Evolutionary conservation across 2,113 vertebrate species (phyloP), one percentile per base, ranked within the genome.

Genomic region (Hymenochirus boettgeri): DNA sequence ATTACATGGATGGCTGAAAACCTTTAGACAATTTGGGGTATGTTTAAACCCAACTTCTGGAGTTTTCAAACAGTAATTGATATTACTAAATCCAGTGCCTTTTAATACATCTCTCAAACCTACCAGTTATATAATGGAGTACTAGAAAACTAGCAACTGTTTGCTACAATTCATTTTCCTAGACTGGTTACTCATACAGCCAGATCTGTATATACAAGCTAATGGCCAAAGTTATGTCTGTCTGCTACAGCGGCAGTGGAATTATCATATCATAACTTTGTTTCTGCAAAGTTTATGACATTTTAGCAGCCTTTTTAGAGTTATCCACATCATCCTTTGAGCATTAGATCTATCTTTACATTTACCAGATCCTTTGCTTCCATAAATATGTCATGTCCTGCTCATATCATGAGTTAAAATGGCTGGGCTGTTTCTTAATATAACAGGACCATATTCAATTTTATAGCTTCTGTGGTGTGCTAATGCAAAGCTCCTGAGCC

Each of bases 301-400:
- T 29, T 51, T 51, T 51, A 31, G 39, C 25, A 19, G 35, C 7
- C 64, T 51, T 42, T 46, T 51, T 33, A 67, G 50, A 22, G 58
- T 58, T 42, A 29, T 58, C 11, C 25, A 48, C 33, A 59, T 58
- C 23, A n/a, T 25, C 33, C 57, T 48, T 45, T 21, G 42, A 58
- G 29, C 24, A 39, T 22, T 51, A 42, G 50, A 66, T 52, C 46
- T 58, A 33, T 35, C 48, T 57, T 39, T 59, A 67, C 64, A 67
- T 52, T 67, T 23, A 33, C 55, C 64, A 67, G 64, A 59, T 67
- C 55, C 23, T 33, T 67, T 47, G 50, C 58, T 52, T 67, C 23
- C 64, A 67, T 67, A 42, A 59, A 66, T 50, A 55, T 66, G 63
- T 67, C 55, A 67, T 39, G 35, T 35, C 27, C 45, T 57, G 19